Evolutionary conservation across 2,888 invertebrate genomes (phyloP), one percentile per base, ranked within the genome.

Genomic region (Xestia ashworthii): DNA sequence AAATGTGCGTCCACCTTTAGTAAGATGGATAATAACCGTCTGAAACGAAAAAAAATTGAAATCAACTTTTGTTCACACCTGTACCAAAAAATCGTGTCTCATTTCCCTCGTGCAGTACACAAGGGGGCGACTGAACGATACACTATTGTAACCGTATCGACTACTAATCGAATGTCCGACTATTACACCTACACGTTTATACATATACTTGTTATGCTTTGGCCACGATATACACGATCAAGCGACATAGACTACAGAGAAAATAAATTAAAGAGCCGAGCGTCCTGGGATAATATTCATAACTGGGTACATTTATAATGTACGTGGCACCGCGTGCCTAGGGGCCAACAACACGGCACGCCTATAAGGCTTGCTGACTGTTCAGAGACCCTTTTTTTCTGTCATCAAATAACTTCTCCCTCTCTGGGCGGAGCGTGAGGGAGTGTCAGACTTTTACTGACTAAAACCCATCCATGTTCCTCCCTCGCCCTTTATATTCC

Each of bases 111-210:
- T 14, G 3, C 44, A 71, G 67, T 71, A 74, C 32, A 44, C 46
- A 44, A 74, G 83, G 78, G 67, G 73, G 22, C 46, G 77, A 73
- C 85, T 81, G 76, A 82, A 74, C 83, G 69, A 62, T 62, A 71
- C 86, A 74, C 80, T 78, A 76, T 62, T 70, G 76, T 71, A 77
- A 76, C 82, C 75, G 87, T 85, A 86, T 87, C 89, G 88, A 80
- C 88, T 87, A 80, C 91, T 92, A 90, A 91, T 92, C 88, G 89
- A 91, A 91, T 88, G 84, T 81, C 83, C 86, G 81, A 84, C 80
- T 88, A 87, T 71, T 69, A 72, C 58, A 46, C 46, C 69, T 66
- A 64, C 48, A 16, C 32, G 65, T 58, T 19, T 38, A 65, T 75
- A 16, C 16, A 9, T 75, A 16, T n/a, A 9, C 1, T 44, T 44